Conservation (phyloP, 2,113 vertebrate species). For the Peromyscus californicus region DNA sequence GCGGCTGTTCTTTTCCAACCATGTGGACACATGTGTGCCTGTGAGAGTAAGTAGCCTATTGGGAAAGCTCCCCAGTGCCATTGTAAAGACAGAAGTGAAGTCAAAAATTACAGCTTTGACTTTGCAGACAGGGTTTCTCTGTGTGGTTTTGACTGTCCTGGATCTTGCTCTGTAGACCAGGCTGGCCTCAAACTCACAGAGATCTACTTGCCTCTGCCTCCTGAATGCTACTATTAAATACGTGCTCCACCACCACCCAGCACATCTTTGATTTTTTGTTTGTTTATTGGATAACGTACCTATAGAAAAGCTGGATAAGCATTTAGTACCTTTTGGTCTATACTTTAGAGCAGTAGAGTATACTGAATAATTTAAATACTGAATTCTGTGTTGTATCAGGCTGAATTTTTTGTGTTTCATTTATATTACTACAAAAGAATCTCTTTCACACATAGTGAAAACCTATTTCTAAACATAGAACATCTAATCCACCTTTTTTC, state of each 20-base stretch:
- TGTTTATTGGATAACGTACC: background rate
- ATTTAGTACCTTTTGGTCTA: background rate
- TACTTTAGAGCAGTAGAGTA: background rate
- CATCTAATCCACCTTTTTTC: background rate
- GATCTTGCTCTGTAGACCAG: too few species aligned
- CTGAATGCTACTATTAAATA: too few species aligned
- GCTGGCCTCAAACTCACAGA: too few species aligned
- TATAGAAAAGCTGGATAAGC: background rate
- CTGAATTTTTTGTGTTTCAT: slow-evolving; percentile 13
- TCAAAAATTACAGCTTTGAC: background rate
- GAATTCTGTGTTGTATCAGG: background rate
- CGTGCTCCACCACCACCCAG: too few species aligned
- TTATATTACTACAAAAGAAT: slow-evolving; percentile 6
- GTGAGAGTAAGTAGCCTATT: slow-evolving; percentile 96
- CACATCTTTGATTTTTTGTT: background rate
- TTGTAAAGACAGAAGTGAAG: slow-evolving; percentile 5
- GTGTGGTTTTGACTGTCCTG: too few species aligned
- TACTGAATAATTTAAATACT: background rate
- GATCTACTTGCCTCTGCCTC: too few species aligned
- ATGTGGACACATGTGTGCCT: slow-evolving; percentile 99
- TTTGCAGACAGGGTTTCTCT: too few species aligned
- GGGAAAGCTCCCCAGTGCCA: background rate
- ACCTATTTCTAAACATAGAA: slow-evolving; percentile 16
- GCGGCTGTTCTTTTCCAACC: slow-evolving; percentile 99
- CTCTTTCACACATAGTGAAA: background rate